A percentile compares a stretch with the other conserved stretches of the same genome.
Evolutionary conservation across 2,113 vertebrate genomes (phyloP).

Genomic region (Gymnocephalus cernua): DNA sequence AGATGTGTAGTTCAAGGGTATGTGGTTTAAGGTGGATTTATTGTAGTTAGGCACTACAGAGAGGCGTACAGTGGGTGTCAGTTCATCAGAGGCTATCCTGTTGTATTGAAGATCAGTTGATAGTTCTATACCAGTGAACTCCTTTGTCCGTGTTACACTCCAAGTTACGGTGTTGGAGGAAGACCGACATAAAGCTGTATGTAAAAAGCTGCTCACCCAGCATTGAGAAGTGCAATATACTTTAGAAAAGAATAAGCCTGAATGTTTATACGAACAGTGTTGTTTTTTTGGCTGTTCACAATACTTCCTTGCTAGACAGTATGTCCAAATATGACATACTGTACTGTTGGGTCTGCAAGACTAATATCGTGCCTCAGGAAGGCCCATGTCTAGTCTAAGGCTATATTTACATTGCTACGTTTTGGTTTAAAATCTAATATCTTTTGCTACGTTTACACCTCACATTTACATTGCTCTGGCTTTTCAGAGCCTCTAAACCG

Average conservation of each 20-base stretch:
- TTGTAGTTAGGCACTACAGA: constrained; percentile 51
- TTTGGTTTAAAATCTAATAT: no score
- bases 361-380: not conserved
- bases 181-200: constrained; percentile 35
- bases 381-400: constrained; percentile 13
- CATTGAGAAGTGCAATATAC: not conserved
- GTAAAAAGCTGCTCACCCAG: constrained; percentile 16
- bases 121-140: constrained; percentile 33
- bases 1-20: constrained; percentile 48
- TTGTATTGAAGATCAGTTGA: constrained; percentile 59
- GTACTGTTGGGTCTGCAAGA: not conserved
- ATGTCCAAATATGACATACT: not conserved
- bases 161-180: constrained; percentile 5
- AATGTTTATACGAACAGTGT: not conserved
- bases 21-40: constrained; percentile 49
- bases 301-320: constrained; percentile 6
- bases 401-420: no score
- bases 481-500: no score
- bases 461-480: no score
- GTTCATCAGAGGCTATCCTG: constrained; percentile 55
- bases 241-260: not conserved
- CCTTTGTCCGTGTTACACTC: constrained; percentile 50
- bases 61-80: constrained; percentile 28
- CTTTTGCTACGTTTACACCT: no score
- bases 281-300: not conserved